Evolutionary conservation across 2,888 invertebrate species (phyloP), one percentile per base, ranked within the genome.

Genomic region (Melanophora roralis): DNA sequence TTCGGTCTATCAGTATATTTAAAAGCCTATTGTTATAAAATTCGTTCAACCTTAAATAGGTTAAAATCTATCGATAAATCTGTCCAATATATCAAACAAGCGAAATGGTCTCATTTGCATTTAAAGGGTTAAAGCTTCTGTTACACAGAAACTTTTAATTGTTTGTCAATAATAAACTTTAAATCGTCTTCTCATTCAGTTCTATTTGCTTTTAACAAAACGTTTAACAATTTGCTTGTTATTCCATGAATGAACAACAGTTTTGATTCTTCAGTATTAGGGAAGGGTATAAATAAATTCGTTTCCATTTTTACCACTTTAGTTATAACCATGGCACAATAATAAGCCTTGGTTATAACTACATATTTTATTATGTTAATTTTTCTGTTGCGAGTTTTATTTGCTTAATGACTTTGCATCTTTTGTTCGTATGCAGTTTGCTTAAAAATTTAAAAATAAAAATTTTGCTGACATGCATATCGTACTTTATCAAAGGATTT

Each of bases 401-500:
- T 65, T 72, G 53, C 32, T 51, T 68, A 51, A 51, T 74, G 64
- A 74, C 34, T 71, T 79, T 64, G 59, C 64, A 73, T 57, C 7
- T 69, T 64, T 69, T 47, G 12, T 45, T 36, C 7, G 34, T 34
- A 32, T 21, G 51, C 36, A 34, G 32, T 49, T 19, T 53, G 23
- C 23, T 55, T 32, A n/a, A 40, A 62, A 27, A 27, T 5, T 5
- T 5, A 27, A 27, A 27, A 27, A 27, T 6, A 43, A 40, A 38
- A 45, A 19, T n/a, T 2, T 38, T 34, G 27, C 64, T 55, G 74
- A 59, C 74, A 32, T 49, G 55, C 12, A 40, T 34, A 49, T 38
- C 34, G 53, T 62, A 67, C 67, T 79, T 75, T 68, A 60, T 72
- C 67, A 55, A 51, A 74, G 67, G 67, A 74, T 74, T 74, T 64